phyloP scores from a whole-genome alignment of 1,140 invertebrate genomes.

The Probaryconus sp. region DNA sequence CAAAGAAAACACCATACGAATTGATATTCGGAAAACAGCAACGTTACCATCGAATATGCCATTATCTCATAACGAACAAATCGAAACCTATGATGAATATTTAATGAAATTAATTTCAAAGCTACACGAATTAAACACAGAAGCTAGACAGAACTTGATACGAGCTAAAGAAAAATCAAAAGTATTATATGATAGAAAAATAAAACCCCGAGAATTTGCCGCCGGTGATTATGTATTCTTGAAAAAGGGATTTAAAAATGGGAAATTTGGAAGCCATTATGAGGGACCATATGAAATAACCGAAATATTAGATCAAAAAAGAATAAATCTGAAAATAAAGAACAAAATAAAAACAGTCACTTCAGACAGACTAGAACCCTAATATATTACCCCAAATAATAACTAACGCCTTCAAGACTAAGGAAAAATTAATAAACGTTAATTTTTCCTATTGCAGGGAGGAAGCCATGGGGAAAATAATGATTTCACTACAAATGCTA shows the following conservation, averaged over 20 bases:
- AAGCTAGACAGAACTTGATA: slow-evolving; percentile 7
- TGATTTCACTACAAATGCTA: too few relatives aligned
- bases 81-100: slow-evolving; percentile 23
- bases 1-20: slow-evolving; percentile 9
- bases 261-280: slow-evolving; percentile 26
- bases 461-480: too few relatives aligned
- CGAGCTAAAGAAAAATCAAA: slow-evolving; percentile 27
- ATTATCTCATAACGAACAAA: not conserved
- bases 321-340: not conserved
- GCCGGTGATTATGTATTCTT: slow-evolving; percentile 13
- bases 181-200: slow-evolving; percentile 26
- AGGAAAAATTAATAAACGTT: too few relatives aligned
- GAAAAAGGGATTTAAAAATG: too few relatives aligned
- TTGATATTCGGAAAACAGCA: not conserved
- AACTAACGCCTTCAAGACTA: too few relatives aligned
- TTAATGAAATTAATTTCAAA: slow-evolving; percentile 7
- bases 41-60: not conserved
- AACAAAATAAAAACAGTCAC: not conserved
- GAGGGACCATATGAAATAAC: too few relatives aligned
- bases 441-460: too few relatives aligned
- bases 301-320: not conserved
- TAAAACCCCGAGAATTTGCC: slow-evolving; percentile 16
- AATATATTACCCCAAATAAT: too few relatives aligned
- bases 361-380: not conserved
- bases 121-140: not conserved